Percentiles rank a stretch among this genome's conserved stretches.
These are phyloP conservation scores for Cossypha heuglini DNA, from an alignment of 2,797 vertebrate genomes.

Conservation along the genomic window DNA sequence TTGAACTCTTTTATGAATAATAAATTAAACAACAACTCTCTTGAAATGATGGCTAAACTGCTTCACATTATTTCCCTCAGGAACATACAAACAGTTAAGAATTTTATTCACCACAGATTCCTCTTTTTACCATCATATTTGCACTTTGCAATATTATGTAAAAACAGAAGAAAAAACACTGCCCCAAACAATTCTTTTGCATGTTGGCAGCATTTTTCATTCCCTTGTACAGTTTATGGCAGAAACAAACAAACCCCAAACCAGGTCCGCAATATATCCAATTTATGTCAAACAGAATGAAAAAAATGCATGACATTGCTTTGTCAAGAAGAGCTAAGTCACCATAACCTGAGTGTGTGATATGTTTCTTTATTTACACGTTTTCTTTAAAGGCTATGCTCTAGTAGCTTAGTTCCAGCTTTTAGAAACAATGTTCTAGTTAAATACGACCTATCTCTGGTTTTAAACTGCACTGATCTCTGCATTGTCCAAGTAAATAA, in stretches of 20 bases:
- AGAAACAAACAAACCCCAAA: background rate
- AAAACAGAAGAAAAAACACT: background rate
- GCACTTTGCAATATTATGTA: background rate
- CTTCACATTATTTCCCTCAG: background rate
- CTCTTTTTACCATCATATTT: background rate
- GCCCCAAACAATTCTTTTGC: background rate
- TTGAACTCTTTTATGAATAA: constrained; percentile 13
- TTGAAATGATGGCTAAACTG: constrained; percentile 7
- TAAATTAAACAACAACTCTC: background rate
- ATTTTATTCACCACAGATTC: background rate
- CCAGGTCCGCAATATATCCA: background rate
- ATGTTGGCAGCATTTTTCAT: background rate
- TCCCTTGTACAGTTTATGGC: background rate
- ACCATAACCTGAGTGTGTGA: background rate
- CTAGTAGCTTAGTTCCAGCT: background rate
- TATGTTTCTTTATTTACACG: background rate
- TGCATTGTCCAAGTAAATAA: background rate
- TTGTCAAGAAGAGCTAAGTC: background rate
- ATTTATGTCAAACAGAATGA: background rate
- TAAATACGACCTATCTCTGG: background rate
- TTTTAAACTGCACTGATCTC: background rate
- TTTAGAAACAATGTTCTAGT: background rate
- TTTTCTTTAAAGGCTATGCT: background rate
- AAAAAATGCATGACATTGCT: background rate
- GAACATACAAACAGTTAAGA: background rate